These are phyloP conservation scores for Mormyrus hasselquistii DNA, from an alignment of 2,797 vertebrate genomes.

Conservation along the genomic window DNA sequence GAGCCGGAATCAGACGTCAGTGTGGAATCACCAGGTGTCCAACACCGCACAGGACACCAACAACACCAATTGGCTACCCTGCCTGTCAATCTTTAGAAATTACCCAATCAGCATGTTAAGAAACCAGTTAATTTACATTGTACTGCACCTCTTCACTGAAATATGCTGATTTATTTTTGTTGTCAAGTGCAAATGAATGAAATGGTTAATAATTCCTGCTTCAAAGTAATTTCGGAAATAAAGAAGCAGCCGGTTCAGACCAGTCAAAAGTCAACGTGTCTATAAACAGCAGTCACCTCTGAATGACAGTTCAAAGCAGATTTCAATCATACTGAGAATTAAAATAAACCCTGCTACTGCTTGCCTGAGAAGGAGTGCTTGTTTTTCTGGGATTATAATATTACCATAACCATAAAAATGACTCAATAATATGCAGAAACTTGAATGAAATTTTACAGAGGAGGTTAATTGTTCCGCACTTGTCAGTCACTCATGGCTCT, in stretches of 20 bases:
- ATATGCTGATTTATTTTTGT: neutral
- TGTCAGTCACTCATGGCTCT: neutral
- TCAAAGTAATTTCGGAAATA: neutral
- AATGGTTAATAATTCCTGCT: neutral
- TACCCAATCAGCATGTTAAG: neutral
- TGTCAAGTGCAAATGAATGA: neutral
- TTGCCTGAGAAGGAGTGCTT: neutral
- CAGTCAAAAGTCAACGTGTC: neutral
- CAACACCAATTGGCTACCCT: neutral
- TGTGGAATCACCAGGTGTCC: neutral
- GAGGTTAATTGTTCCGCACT: neutral
- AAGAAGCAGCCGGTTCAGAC: neutral
- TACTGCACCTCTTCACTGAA: neutral
- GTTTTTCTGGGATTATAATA: neutral
- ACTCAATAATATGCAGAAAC: neutral
- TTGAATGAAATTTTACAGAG: neutral
- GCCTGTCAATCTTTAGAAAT: neutral
- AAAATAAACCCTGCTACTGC: neutral
- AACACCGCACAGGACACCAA: neutral
- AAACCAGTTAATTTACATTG: neutral
- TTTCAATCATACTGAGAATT: neutral
- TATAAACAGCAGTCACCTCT: neutral
- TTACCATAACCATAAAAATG: neutral
- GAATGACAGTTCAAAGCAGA: conserved; percentile 9
- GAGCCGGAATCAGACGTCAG: neutral